Evolutionary conservation across 2,888 invertebrate genomes (phyloP).

Genomic region (Plebejus anna): DNA sequence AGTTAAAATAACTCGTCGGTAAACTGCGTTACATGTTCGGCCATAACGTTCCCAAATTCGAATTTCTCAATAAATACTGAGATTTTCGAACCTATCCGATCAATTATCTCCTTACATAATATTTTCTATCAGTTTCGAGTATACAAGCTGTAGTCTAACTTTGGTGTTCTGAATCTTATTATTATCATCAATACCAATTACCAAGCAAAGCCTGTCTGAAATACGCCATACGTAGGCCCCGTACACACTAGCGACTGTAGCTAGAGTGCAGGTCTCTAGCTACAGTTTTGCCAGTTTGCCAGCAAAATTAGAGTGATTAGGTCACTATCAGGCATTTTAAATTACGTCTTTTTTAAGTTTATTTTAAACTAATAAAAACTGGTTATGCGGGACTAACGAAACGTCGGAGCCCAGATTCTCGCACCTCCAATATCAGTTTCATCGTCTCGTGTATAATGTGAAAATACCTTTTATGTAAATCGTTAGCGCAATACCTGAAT

Average conservation of each 20-base stretch:
- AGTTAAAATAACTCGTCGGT: conserved; percentile 11
- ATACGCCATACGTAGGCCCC: neutral
- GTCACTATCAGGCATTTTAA: neutral
- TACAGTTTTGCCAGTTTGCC: neutral
- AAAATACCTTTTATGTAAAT: no score
- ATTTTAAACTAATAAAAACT: neutral
- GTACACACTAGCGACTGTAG: neutral
- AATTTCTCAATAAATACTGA: conserved; percentile 21
- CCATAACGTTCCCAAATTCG: neutral
- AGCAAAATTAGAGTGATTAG: neutral
- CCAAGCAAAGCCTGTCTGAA: neutral
- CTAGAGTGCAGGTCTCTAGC: no score
- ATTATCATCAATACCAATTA: conserved; percentile 5
- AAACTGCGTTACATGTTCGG: neutral
- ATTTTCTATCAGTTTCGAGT: neutral
- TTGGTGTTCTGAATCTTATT: conserved; percentile 25
- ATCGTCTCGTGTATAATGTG: no score
- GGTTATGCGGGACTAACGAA: neutral
- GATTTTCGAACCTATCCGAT: conserved; percentile 1
- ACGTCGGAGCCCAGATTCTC: neutral
- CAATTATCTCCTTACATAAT: neutral
- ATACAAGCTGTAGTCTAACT: neutral
- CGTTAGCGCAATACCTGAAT: neutral
- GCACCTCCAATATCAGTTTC: neutral
- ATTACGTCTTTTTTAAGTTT: conserved; percentile 16